Base-by-base conservation (phyloP, 2,113 vertebrate genomes). In the Mionectes macconnelli region DNA sequence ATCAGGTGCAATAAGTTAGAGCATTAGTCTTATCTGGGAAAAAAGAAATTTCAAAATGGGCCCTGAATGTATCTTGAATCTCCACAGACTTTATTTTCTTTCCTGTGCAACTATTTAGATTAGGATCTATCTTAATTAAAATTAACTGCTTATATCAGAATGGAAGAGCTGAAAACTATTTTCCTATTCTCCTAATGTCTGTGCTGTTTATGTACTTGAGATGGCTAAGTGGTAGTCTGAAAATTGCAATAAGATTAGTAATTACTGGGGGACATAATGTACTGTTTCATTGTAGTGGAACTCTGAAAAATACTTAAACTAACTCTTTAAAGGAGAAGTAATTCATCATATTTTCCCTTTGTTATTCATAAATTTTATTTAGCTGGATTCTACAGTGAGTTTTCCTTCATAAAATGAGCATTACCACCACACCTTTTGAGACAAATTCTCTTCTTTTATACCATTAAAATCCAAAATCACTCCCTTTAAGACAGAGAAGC, bases 201-300 rank as follows among this genome's bases (percentile, higher is more conserved):
- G 60, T 93, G 50, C 87, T 95, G 80, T 90, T 96, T 95, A 81
- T 96, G 56, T 86, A 28, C 82, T 93, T 92, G 82, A 95, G 87
- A 74, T 84, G 75, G 85, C 76, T 90, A 90, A 94, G 68, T 93
- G 92, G 72, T 95, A 90, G 52, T 84, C 86, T 90, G 83, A 95
- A 97, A 95, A 96, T 53, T 94, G 79, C 92, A 84, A 6, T 85
- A 86, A 93, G 64, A 95, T 92, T 93, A 88, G 85, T 93, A 67
- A 95, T 96, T 93, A 89, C 85, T 90, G 67, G 68, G 62, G 56
- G 56, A 92, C 72, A 87, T 87, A 93, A 91, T 86, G 70, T 63
- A 81, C 84, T 93, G 33, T 78, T 90, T 92, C 3, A 11, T 84
- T 88, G 59, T 79, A 64, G 44, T 74, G 33, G 37, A 90, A 64